Evolutionary conservation across 1,140 invertebrate species (phyloP), one percentile per base, ranked within the genome.

Genomic region (Himalopsyche phryganea): DNA sequence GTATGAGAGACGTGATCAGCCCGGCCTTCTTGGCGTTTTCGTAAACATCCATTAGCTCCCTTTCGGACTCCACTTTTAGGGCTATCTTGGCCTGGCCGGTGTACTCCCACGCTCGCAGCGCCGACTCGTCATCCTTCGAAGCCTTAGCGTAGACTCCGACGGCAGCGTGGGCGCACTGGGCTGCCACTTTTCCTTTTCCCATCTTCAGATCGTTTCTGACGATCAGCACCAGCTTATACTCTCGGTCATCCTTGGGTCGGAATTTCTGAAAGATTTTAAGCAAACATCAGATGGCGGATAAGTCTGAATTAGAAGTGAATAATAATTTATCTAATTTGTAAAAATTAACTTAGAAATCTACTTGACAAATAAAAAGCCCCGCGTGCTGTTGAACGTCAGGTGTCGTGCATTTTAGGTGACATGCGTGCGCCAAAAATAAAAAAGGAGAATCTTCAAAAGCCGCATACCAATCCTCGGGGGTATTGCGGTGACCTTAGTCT

Each of bases 131-230:
- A 50, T 77, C 81, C 50, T 71, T 77, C 7, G 81, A 74, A 13
- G 85, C 80, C 63, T 86, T 86, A 60, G 86, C 83, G 67, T 90
- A 94, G 1, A 87, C 91, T 41, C 83, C 84, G 17, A 90, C 85
- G 6, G 94, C 89, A 46, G 91, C 94, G 79, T 97, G 94, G 38
- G 87, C 84, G 80, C 93, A 96, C 73, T 96, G 94, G 2, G 94
- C 91, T 23, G 90, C 93, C 41, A 92, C 85, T 81, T 97, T 97
- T 11, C 94, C 94, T 81, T 94, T 96, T 14, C 89, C 86, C 94
- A 98, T 97, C 71, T 91, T 90, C 0, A 98, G 76, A 71, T 98
- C 94, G 68, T 84, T 92, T 68, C 93, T 79, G 1, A 96, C 88
- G 17, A 95, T 87, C 42, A 98, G 71, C 1, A 95, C 88, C 71